Percentiles rank a stretch among this genome's conserved stretches.
Conservation (phyloP, 2,113 vertebrate genomes). For the Centropristis striata region DNA sequence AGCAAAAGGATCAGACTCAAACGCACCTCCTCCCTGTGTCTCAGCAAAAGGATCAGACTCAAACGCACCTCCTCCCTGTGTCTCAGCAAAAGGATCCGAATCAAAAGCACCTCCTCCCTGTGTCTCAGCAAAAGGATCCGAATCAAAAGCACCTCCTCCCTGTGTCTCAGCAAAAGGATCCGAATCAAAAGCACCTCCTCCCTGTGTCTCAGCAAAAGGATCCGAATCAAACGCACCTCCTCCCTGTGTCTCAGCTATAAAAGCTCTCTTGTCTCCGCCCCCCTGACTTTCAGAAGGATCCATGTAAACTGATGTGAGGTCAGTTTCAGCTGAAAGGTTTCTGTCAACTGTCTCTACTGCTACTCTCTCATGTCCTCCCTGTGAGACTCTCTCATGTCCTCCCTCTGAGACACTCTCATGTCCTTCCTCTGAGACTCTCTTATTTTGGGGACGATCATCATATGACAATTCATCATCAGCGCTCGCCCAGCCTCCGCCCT, state of each 20-base stretch:
- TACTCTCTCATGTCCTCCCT: too few relatives aligned
- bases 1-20: slow-evolving; percentile 18
- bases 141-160: background rate
- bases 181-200: background rate
- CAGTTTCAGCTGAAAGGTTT: background rate
- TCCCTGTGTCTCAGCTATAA: background rate
- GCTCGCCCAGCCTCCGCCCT: slow-evolving; percentile 74
- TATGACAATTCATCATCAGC: slow-evolving; percentile 71
- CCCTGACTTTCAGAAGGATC: background rate
- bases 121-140: fast-evolving
- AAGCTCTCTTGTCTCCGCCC: too few relatives aligned
- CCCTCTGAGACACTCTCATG: background rate
- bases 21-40: background rate
- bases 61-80: background rate
- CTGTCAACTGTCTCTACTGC: background rate
- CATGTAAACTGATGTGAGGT: background rate
- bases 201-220: background rate
- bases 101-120: background rate
- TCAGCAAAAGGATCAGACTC: background rate
- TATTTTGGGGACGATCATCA: slow-evolving; percentile 8
- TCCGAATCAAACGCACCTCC: slow-evolving; percentile 1
- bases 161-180: background rate
- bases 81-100: fast-evolving
- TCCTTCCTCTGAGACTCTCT: too few relatives aligned
- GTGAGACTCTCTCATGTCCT: too few relatives aligned